Evolutionary conservation across 2,888 invertebrate species (phyloP).

Genomic region (Lymantria dispar): DNA sequence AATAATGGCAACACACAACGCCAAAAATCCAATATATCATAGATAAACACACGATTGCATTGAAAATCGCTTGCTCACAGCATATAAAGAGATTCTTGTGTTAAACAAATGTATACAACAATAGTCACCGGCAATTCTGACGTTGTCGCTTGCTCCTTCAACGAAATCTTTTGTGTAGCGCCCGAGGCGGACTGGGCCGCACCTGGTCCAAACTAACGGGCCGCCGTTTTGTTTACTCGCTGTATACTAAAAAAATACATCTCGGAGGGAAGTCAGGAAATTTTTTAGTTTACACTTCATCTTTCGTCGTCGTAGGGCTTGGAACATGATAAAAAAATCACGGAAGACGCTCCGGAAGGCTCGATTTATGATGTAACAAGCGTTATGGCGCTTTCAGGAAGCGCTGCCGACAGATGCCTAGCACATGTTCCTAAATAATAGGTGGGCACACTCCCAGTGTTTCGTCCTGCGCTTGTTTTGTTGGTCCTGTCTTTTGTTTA

Average conservation of each 20-base stretch:
- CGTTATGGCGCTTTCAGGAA: slow-evolving; percentile 63
- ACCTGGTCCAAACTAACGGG: slow-evolving; percentile 68
- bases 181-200: slow-evolving; percentile 59
- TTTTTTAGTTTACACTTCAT: slow-evolving; percentile 76
- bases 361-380: slow-evolving; percentile 76
- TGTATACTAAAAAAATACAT: slow-evolving; percentile 63
- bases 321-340: slow-evolving; percentile 70
- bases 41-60: slow-evolving; percentile 60
- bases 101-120: slow-evolving; percentile 67
- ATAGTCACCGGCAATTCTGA: slow-evolving; percentile 57
- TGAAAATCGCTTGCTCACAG: slow-evolving; percentile 46
- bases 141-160: slow-evolving; percentile 64
- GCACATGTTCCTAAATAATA: slow-evolving; percentile 68
- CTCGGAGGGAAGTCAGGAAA: slow-evolving; percentile 59
- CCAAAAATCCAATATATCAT: slow-evolving; percentile 68
- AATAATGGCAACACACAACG: slow-evolving; percentile 51
- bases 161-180: slow-evolving; percentile 74
- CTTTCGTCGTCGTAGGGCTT: slow-evolving; percentile 74
- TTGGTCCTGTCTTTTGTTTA: slow-evolving; percentile 45
- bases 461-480: slow-evolving; percentile 41
- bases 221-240: slow-evolving; percentile 64
- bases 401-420: slow-evolving; percentile 74
- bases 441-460: slow-evolving; percentile 66
- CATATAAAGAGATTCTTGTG: slow-evolving; percentile 62
- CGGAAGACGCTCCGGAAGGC: slow-evolving; percentile 76